Evolutionary conservation across 2,888 invertebrate species (phyloP).

Genomic region (Merodon equestris): DNA sequence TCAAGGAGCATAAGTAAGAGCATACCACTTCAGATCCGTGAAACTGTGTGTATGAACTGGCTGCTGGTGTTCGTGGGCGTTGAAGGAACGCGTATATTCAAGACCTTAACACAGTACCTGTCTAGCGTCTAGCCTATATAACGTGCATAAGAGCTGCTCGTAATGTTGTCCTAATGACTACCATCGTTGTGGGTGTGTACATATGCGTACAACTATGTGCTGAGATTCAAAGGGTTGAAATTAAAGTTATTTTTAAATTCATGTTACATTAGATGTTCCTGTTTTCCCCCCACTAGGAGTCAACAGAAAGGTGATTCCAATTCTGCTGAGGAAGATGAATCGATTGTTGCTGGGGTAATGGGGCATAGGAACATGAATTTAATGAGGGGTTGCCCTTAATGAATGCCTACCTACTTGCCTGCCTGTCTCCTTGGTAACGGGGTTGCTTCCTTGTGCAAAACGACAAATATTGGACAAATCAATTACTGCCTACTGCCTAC

Average conservation of each 20-base stretch:
- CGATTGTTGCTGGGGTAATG: constrained; percentile 64
- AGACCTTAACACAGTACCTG: constrained; percentile 60
- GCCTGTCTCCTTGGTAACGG: too few species aligned
- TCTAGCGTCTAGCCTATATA: constrained; percentile 57
- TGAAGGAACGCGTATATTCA: constrained; percentile 58
- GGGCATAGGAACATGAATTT: constrained; percentile 49
- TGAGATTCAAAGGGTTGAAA: constrained; percentile 1
- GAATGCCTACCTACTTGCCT: constrained; percentile 19
- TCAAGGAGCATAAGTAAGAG: constrained; percentile 64
- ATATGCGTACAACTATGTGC: constrained; percentile 12
- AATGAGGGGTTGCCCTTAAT: constrained; percentile 42
- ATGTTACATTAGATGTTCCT: neutral
- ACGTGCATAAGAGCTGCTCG: constrained; percentile 63
- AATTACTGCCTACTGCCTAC: too few species aligned
- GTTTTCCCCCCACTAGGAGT: neutral
- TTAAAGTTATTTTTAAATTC: constrained; percentile 58
- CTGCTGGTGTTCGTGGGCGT: constrained; percentile 51
- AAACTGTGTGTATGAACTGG: constrained; percentile 16
- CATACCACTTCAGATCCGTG: constrained; percentile 55
- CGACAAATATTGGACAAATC: too few species aligned
- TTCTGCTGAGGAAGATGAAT: constrained; percentile 39
- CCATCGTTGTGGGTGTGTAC: constrained; percentile 8
- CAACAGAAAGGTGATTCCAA: constrained; percentile 14
- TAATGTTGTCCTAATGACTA: constrained; percentile 58
- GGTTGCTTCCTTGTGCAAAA: too few species aligned